Evolutionary conservation across 2,888 invertebrate species (phyloP).

Genomic region (Blera fallax): DNA sequence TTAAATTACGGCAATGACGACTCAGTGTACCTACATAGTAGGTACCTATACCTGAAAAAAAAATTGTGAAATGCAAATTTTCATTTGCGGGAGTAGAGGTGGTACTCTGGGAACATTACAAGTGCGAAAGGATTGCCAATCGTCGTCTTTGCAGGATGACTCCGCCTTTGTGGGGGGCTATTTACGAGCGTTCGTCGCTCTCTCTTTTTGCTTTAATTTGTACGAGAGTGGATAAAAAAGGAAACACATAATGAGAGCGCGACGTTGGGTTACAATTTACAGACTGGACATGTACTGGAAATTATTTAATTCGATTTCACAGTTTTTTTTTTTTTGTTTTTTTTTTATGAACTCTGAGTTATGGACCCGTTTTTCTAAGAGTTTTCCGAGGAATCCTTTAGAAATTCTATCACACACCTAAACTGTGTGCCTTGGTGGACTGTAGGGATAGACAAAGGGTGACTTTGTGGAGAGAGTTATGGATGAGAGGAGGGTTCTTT

Average conservation of each 20-base stretch:
- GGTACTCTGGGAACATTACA: conserved; percentile 40
- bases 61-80: conserved; percentile 61
- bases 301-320: neutral
- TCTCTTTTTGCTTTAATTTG: conserved; percentile 13
- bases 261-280: conserved; percentile 10
- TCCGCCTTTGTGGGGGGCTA: conserved; percentile 59
- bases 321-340: too few species aligned
- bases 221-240: neutral
- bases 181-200: conserved; percentile 32
- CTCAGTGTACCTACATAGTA: conserved; percentile 33
- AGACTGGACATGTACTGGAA: neutral
- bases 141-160: conserved; percentile 42
- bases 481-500: too few species aligned
- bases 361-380: too few species aligned
- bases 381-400: too few species aligned
- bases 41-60: conserved; percentile 27
- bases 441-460: too few species aligned
- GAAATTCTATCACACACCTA: too few species aligned
- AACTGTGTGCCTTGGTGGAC: too few species aligned
- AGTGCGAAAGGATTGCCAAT: conserved; percentile 67
- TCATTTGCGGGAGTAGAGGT: conserved; percentile 45
- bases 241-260: conserved; percentile 1
- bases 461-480: too few species aligned
- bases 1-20: neutral
- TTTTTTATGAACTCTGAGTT: too few species aligned